phyloP scores from a whole-genome alignment of 2,113 vertebrate genomes.

The Dipodomys merriami region DNA sequence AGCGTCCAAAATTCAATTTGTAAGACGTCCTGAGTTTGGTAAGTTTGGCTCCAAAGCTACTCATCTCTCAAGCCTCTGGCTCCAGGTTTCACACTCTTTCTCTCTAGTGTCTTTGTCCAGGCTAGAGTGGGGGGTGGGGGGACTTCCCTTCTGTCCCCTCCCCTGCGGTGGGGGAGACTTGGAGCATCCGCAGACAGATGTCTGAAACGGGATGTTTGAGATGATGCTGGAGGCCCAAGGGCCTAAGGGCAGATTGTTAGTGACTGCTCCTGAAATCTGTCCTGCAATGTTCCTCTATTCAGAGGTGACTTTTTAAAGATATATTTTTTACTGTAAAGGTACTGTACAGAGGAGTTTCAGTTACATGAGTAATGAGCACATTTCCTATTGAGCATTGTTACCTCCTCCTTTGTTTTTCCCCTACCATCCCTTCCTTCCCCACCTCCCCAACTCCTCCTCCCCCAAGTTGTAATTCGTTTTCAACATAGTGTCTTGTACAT shows the following conservation, averaged over 20 bases:
- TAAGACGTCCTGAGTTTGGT: background rate
- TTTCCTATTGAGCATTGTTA: no score
- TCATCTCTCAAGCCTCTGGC: no score
- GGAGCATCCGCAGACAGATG: background rate
- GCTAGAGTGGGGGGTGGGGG: background rate
- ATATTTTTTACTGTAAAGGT: no score
- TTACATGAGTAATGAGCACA: no score
- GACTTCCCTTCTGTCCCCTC: background rate
- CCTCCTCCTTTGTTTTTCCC: no score
- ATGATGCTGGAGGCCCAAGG: background rate
- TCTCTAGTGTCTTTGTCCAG: background rate
- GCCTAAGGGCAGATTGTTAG: background rate
- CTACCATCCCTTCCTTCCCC: no score
- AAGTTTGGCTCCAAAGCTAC: background rate
- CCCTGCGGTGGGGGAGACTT: background rate
- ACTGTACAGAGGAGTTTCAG: no score
- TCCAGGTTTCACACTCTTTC: no score
- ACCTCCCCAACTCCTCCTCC: no score
- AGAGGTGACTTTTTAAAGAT: background rate
- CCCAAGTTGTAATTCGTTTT: no score
- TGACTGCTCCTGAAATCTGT: background rate
- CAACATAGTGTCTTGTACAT: no score
- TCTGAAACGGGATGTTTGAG: conserved; percentile 30
- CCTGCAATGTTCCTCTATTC: background rate
- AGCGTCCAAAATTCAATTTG: conserved; percentile 9